phyloP scores from a whole-genome alignment of 2,113 vertebrate species.

The Peromyscus californicus region DNA sequence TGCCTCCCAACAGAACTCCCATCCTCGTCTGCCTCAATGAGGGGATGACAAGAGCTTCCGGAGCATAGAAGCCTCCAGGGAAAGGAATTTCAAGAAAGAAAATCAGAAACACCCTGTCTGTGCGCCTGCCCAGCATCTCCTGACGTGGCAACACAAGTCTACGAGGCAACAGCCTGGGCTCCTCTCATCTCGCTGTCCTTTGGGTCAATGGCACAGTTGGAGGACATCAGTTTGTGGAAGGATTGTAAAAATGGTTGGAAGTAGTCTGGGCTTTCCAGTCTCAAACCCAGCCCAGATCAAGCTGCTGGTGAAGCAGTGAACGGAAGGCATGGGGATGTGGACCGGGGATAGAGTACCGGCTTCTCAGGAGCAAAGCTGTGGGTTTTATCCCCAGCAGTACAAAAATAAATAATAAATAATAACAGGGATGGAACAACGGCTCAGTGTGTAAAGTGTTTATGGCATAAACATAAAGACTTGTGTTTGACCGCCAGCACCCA shows the following conservation, averaged over 20 bases:
- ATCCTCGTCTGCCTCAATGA: conserved; percentile 76
- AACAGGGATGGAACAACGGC: not conserved
- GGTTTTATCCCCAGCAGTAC: not conserved
- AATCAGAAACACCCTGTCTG: conserved; percentile 69
- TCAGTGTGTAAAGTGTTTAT: not conserved
- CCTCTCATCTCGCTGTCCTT: not conserved
- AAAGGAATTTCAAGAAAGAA: conserved; percentile 68
- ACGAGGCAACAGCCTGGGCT: not conserved
- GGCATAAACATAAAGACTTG: not conserved
- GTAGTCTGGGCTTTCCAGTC: not conserved
- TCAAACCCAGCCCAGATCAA: conserved; percentile 12
- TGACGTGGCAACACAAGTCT: not conserved
- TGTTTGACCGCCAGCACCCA: not conserved
- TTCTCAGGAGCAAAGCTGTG: not conserved
- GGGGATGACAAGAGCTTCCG: conserved; percentile 79
- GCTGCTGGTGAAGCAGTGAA: not conserved
- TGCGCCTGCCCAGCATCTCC: not conserved
- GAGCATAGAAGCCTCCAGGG: conserved; percentile 41
- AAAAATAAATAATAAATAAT: not conserved
- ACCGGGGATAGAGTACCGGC: not conserved
- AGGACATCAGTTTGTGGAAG: not conserved
- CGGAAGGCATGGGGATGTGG: not conserved
- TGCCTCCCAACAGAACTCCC: conserved; percentile 61
- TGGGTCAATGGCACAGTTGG: not conserved
- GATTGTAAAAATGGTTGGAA: not conserved